phyloP scores from a whole-genome alignment of 2,888 invertebrate species.

The Dasysyrphus tricinctus region DNA sequence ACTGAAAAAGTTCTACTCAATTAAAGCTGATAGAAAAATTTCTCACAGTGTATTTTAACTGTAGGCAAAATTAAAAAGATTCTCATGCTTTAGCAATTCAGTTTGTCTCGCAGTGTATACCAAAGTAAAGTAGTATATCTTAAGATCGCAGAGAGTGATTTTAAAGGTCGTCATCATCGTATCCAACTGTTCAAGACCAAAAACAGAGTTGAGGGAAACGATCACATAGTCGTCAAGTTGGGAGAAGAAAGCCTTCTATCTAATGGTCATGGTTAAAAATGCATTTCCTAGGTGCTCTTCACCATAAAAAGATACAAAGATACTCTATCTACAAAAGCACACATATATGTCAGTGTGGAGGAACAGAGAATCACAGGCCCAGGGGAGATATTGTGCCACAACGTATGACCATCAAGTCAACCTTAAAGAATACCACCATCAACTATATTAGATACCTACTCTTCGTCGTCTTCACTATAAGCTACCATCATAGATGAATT shows the following conservation, averaged over 20 bases:
- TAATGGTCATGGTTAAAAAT: slow-evolving; percentile 72
- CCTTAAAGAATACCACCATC: slow-evolving; percentile 30
- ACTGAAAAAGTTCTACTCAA: too few relatives aligned
- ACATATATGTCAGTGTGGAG: slow-evolving; percentile 32
- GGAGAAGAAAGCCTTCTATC: slow-evolving; percentile 64
- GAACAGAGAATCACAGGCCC: background rate
- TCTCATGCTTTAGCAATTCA: slow-evolving; percentile 16
- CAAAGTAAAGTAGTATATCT: slow-evolving; percentile 4
- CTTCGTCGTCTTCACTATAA: background rate
- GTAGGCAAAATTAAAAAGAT: slow-evolving; percentile 8
- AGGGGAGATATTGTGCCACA: slow-evolving; percentile 49
- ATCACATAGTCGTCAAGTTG: slow-evolving; percentile 65
- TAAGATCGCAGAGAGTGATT: slow-evolving; percentile 61
- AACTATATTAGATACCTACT: background rate
- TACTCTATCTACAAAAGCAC: slow-evolving; percentile 19
- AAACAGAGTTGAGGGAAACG: slow-evolving; percentile 35
- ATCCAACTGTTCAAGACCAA: slow-evolving; percentile 39
- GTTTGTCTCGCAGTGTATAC: slow-evolving; percentile 22
- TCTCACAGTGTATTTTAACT: slow-evolving; percentile 22
- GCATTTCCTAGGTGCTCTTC: slow-evolving; percentile 60
- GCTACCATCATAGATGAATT: slow-evolving; percentile 28
- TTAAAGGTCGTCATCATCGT: slow-evolving; percentile 58
- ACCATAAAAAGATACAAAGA: slow-evolving; percentile 33
- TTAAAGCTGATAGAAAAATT: background rate
- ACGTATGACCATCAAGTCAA: slow-evolving; percentile 64